Base-by-base conservation (phyloP, 2,888 invertebrate genomes). In the Lithophane leautieri region DNA sequence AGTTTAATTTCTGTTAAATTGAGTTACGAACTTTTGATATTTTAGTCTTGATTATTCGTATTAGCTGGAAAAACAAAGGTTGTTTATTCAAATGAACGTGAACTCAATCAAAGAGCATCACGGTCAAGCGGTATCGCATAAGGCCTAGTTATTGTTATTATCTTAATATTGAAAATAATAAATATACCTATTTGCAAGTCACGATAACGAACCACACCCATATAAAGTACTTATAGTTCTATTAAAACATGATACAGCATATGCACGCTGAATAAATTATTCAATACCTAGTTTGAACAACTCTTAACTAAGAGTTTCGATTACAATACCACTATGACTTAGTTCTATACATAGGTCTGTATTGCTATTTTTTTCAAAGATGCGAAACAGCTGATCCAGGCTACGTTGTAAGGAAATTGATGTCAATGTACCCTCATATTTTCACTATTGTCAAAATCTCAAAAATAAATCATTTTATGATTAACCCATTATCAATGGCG, bases 301-400 rank as follows among this genome's bases (percentile, higher is more conserved):
- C 34, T 12, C 40, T 28, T 16, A 63, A 63, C 16, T 25, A 63
- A n/a, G 7, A 25, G 1, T 42, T 28, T 42, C 42, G 4, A 60
- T 44, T 42, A 58, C 8, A n/a, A 40, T 52, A 42, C 11, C 22
- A 71, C 4, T 44, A 19, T 42, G 52, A 40, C 6, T 22, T 40
- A 67, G 9, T 50, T 42, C n/a, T 34, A 16, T 34, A 47, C 1
- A 16, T 16, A 9, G 3, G 9, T 3, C 6, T 19, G 22, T 19
- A 9, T 19, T 25, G 12, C 9, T 44, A n/a, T 34, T 34, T 44
- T 22, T 28, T 50, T 40, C 6, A 50, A 16, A 74, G 14, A 44
- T 42, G n/a, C n/a, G 83, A 77, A 76, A 65, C 72, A 79, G 74
- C 83, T 78, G 79, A 77, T 83, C 73, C 54, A 60, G 16, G 6